Conservation (phyloP, 2,797 vertebrate genomes). For the Clarias pachynema region DNA sequence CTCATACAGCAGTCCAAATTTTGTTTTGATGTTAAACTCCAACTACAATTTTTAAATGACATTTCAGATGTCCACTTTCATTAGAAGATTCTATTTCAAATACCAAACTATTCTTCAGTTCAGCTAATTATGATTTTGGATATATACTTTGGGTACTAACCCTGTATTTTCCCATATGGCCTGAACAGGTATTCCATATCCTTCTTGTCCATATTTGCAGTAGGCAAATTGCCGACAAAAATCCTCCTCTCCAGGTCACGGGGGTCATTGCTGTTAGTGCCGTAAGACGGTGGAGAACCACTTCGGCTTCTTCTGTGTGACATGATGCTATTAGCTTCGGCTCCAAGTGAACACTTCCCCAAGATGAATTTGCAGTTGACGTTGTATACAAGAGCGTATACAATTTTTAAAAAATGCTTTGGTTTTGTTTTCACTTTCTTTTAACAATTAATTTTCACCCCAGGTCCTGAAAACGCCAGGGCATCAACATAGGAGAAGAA, state of each 20-base stretch:
- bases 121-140: constrained; percentile 40
- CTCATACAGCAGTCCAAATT: constrained; percentile 32
- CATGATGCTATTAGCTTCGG: constrained; percentile 68
- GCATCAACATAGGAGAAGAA: constrained; percentile 70
- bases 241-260: constrained; percentile 87
- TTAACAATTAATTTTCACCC: constrained; percentile 56
- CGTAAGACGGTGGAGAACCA: constrained; percentile 68
- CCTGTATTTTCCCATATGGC: constrained; percentile 85
- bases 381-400: constrained; percentile 64
- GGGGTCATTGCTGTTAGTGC: constrained; percentile 85
- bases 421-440: constrained; percentile 31
- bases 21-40: constrained; percentile 16
- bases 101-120: constrained; percentile 40
- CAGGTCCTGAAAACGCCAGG: constrained; percentile 76
- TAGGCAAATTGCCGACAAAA: constrained; percentile 92
- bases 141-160: constrained; percentile 78
- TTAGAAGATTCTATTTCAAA: constrained; percentile 42
- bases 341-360: constrained; percentile 52
- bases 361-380: constrained; percentile 57
- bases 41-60: constrained; percentile 10
- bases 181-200: constrained; percentile 88
- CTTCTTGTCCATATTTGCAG: constrained; percentile 85
- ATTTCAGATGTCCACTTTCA: constrained; percentile 16
- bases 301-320: constrained; percentile 84
- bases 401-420: constrained; percentile 56